phyloP scores from a whole-genome alignment of 2,797 vertebrate species.

The Clarias fuscus region DNA sequence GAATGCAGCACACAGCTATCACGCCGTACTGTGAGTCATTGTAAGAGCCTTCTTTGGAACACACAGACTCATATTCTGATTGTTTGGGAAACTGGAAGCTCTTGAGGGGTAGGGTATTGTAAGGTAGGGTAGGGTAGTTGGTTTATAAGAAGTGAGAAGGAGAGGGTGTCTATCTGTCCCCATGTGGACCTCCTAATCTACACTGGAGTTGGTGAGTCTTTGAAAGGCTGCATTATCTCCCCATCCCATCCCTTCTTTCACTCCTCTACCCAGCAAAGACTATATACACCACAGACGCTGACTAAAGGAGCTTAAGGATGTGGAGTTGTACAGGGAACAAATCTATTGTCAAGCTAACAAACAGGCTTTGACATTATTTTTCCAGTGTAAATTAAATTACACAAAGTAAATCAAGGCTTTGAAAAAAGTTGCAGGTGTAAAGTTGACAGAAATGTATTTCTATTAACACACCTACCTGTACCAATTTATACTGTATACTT shows the following conservation, averaged over 20 bases:
- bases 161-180: constrained; percentile 71
- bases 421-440: too few species aligned
- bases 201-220: constrained; percentile 56
- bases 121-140: constrained; percentile 58
- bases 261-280: constrained; percentile 63
- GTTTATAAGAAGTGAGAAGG: constrained; percentile 74
- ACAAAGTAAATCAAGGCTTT: too few species aligned
- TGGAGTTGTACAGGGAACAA: constrained; percentile 50
- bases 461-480: not conserved
- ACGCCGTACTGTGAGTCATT: not conserved
- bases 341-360: too few species aligned
- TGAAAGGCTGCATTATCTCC: constrained; percentile 78
- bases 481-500: not conserved
- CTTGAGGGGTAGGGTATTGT: constrained; percentile 50
- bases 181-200: constrained; percentile 55
- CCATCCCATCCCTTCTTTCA: constrained; percentile 11
- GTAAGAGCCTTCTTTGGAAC: not conserved
- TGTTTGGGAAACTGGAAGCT: not conserved
- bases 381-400: too few species aligned
- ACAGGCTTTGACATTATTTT: too few species aligned
- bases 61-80: not conserved
- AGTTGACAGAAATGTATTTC: too few species aligned
- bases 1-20: too few species aligned
- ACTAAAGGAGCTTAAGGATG: constrained; percentile 58
- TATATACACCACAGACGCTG: constrained; percentile 66